Percentiles rank a stretch among this genome's conserved stretches.
Evolutionary conservation across 2,113 vertebrate genomes (phyloP).

Genomic region (Psammodynastes pulverulentus): DNA sequence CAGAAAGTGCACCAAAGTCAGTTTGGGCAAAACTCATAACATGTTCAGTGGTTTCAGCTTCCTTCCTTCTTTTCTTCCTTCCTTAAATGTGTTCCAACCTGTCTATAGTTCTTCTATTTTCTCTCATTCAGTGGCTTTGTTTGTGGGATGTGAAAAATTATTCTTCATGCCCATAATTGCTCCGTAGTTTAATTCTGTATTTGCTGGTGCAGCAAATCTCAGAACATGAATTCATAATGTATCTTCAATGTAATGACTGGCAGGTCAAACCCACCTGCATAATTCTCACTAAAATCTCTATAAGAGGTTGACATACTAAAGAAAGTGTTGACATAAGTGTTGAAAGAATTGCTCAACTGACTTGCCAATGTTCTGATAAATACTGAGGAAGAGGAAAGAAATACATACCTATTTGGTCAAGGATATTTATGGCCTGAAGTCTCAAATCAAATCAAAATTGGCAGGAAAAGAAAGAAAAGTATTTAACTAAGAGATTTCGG

Average conservation of each 20-base stretch:
- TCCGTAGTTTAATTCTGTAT: not conserved
- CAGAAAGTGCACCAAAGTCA: not conserved
- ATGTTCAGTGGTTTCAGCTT: not conserved
- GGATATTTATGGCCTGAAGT: conserved; percentile 43
- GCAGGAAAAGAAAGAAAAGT: conserved; percentile 36
- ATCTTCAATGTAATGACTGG: conserved; percentile 17
- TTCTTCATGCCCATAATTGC: not conserved
- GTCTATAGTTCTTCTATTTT: not conserved
- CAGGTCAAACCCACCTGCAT: not conserved
- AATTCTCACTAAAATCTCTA: not conserved
- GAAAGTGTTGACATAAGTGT: not conserved
- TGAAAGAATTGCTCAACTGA: not conserved
- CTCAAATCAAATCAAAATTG: conserved; percentile 57
- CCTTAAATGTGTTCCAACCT: not conserved
- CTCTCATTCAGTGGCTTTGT: not conserved
- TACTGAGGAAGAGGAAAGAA: not conserved
- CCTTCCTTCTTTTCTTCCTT: not conserved
- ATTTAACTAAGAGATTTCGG: conserved; percentile 31
- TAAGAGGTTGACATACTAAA: not conserved
- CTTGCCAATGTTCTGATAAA: conserved; percentile 11
- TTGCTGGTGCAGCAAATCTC: not conserved
- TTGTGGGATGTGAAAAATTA: not conserved
- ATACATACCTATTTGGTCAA: conserved; percentile 42
- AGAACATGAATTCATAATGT: not conserved
- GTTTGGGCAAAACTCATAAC: not conserved